Evolutionary conservation across 2,797 vertebrate species (phyloP), one percentile per base, ranked within the genome.

Genomic region (Diceros bicornis): DNA sequence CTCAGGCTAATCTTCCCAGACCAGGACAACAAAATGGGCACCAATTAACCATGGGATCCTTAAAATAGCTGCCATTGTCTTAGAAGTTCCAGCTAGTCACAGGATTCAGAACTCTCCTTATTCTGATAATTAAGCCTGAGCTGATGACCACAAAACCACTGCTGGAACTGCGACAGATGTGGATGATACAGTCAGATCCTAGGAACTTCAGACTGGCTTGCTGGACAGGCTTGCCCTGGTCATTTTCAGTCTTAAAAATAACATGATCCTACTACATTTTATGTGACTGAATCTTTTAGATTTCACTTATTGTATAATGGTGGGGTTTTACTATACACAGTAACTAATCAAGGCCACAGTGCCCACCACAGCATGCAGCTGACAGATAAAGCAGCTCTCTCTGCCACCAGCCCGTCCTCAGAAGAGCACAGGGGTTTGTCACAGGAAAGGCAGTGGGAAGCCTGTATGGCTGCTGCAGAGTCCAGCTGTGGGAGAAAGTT

Each of bases 101-200:
- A 87, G 25, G 91, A 93, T 66, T 95, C 11, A 92, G 47, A 95
- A 90, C 72, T 91, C 96, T 27, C n/a, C n/a, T 32, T 94, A 75
- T 75, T 84, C 34, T 81, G 79, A n/a, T n/a, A 57, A 95, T 50
- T 85, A 95, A 91, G 20, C n/a, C 66, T 93, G 32, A 96, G 17
- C 17, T 96, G 47, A 91, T 59, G 57, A 89, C 32, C 10, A 93
- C 12, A 47, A 87, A 75, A 95, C 18, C 27, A 57, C 37, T 91
- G 34, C 44, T 69, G 6, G 52, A 94, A 91, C 34, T 55, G 25
- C 32, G 13, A 77, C 17, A 93, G 72, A 82, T 32, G 18, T 0
- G n/a, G 69, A 69, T 37, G 20, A 89, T 52, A 81, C 6, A 77
- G 25, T 9, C 47, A 66, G 34, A 81, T 69, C 23, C 14, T 32